A percentile compares a stretch with the other conserved stretches of the same genome.
These are phyloP conservation scores for Pinna nobilis DNA, from an alignment of 1,140 invertebrate genomes.

Conservation along the genomic window DNA sequence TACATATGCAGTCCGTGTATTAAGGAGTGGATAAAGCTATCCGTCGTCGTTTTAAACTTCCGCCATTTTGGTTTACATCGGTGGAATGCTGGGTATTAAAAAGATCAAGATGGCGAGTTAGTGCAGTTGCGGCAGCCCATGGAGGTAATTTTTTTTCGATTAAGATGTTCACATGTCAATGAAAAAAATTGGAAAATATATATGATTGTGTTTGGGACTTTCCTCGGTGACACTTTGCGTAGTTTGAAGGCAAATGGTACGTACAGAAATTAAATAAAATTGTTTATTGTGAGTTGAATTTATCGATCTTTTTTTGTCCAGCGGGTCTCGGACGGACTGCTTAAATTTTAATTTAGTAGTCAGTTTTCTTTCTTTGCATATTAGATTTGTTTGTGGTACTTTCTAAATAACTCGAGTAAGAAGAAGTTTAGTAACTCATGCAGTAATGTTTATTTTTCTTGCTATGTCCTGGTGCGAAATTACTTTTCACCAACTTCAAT, in stretches of 20 bases:
- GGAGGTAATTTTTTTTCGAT: slow-evolving; percentile 32
- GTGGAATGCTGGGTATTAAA: slow-evolving; percentile 41
- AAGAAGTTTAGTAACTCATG: no score
- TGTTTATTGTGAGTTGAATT: no score
- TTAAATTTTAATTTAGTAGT: slow-evolving; percentile 30
- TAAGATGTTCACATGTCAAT: neutral
- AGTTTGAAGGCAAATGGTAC: no score
- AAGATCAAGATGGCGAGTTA: slow-evolving; percentile 48
- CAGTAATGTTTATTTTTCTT: no score
- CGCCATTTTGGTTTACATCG: slow-evolving; percentile 42
- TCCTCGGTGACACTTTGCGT: no score
- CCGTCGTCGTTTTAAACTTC: slow-evolving; percentile 8
- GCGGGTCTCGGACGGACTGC: slow-evolving; percentile 8
- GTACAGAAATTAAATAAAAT: no score
- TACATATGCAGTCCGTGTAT: slow-evolving; percentile 3
- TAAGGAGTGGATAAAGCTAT: slow-evolving; percentile 15
- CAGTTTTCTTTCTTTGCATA: slow-evolving; percentile 20
- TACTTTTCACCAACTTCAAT: no score
- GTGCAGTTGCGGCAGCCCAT: slow-evolving; percentile 33
- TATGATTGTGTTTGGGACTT: no score
- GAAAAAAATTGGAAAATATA: neutral
- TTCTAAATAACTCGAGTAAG: no score
- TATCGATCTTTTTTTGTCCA: slow-evolving; percentile 26
- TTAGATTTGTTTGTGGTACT: no score
- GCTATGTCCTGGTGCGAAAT: no score